Percentiles rank a stretch among this genome's conserved stretches.
Conservation (phyloP, 23 tunicate genomes). For the Ciona savignyi region DNA sequence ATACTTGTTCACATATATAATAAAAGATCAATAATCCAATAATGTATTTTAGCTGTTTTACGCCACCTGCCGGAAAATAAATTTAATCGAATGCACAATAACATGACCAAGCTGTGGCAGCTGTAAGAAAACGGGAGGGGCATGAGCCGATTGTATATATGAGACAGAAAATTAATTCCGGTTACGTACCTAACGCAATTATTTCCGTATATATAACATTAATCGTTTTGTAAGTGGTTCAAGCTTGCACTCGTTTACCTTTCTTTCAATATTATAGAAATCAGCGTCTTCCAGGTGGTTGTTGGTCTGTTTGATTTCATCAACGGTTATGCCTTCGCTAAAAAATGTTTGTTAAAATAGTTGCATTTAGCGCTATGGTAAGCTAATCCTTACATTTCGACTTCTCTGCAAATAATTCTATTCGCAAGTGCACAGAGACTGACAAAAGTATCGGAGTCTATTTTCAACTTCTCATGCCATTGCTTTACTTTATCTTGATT, state of each 20-base stretch:
- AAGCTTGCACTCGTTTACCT: conserved; percentile 25
- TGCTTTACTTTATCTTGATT: neutral
- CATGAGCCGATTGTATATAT: too few species aligned
- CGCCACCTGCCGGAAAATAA: too few species aligned
- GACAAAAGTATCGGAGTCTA: conserved; percentile 55
- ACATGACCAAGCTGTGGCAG: too few species aligned
- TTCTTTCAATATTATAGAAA: conserved; percentile 84
- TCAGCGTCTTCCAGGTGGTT: conserved; percentile 86
- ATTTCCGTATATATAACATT: conserved; percentile 34
- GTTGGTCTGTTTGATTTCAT: conserved; percentile 47
- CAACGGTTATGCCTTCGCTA: conserved; percentile 62
- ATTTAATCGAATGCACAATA: too few species aligned
- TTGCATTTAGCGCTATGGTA: neutral
- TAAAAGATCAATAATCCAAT: too few species aligned
- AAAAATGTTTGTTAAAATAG: neutral
- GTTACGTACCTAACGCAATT: too few species aligned
- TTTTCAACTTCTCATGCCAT: conserved; percentile 31
- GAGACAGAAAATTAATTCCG: too few species aligned
- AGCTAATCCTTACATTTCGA: conserved; percentile 39
- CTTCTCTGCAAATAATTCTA: conserved; percentile 71
- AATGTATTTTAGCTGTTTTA: too few species aligned
- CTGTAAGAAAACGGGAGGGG: too few species aligned
- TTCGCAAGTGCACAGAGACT: conserved; percentile 65
- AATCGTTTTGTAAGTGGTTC: conserved; percentile 61
- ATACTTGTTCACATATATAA: too few species aligned